phyloP scores from a whole-genome alignment of 2,113 vertebrate species.

The Lonchura striata region DNA sequence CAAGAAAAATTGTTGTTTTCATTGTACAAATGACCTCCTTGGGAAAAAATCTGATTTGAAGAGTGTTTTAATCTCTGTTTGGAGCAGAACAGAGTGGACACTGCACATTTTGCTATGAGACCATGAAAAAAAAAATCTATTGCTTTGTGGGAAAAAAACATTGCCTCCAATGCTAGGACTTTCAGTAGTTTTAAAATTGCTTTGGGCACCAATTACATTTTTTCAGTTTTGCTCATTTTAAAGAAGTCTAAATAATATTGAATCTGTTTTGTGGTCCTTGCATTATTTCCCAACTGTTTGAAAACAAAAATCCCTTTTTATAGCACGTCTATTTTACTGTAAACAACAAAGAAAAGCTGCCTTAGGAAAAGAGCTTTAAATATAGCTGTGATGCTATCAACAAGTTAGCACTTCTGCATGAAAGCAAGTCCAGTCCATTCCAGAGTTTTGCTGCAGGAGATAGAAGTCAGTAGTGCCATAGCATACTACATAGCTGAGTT shows the following conservation, averaged over 20 bases:
- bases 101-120: background rate
- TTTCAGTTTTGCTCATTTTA: slow-evolving; percentile 13
- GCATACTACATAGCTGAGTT: background rate
- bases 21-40: background rate
- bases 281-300: background rate
- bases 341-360: background rate
- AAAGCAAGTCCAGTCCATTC: background rate
- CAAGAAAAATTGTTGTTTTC: background rate
- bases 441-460: background rate
- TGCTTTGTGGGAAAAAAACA: background rate
- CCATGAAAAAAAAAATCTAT: background rate
- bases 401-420: background rate
- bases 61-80: background rate
- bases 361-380: slow-evolving; percentile 5
- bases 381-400: background rate
- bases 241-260: background rate
- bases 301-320: slow-evolving; percentile 16
- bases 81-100: background rate
- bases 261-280: background rate
- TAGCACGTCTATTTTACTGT: background rate
- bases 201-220: background rate
- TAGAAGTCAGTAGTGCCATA: background rate
- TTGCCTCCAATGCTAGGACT: background rate
- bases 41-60: background rate
- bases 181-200: background rate